Evolutionary conservation across 1,140 invertebrate genomes (phyloP).

Genomic region (Harlomillsia oculata): DNA sequence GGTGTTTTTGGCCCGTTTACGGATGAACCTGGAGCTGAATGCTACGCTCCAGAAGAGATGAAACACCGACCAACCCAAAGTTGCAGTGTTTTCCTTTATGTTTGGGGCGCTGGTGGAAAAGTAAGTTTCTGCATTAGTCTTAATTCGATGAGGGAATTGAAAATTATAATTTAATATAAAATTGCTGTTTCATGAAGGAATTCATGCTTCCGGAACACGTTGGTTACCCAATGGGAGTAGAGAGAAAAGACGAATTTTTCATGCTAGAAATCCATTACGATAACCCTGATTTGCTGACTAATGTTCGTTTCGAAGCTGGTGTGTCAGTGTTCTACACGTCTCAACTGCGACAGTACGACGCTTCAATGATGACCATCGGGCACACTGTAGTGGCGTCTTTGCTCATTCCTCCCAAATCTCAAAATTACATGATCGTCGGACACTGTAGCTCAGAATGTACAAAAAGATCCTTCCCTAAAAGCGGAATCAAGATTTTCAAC

Average conservation of each 20-base stretch:
- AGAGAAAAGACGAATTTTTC: slow-evolving; percentile 22
- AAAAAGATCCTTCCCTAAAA: slow-evolving; percentile 60
- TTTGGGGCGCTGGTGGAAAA: slow-evolving; percentile 27
- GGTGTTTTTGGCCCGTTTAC: slow-evolving; percentile 18
- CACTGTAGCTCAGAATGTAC: slow-evolving; percentile 72
- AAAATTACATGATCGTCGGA: slow-evolving; percentile 43
- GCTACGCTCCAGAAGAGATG: slow-evolving; percentile 20
- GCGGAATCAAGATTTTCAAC: slow-evolving; percentile 68
- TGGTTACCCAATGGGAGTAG: slow-evolving; percentile 24
- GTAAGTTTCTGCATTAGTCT: background rate
- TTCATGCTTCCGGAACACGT: slow-evolving; percentile 26
- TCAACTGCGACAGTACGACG: slow-evolving; percentile 44
- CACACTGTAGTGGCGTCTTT: slow-evolving; percentile 23
- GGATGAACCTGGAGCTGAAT: slow-evolving; percentile 21
- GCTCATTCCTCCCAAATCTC: slow-evolving; percentile 24
- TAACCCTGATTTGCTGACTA: slow-evolving; percentile 47
- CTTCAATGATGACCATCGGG: slow-evolving; percentile 29
- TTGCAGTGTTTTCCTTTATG: slow-evolving; percentile 19
- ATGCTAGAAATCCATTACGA: slow-evolving; percentile 55
- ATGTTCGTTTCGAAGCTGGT: slow-evolving; percentile 56
- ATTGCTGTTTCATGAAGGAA: slow-evolving; percentile 10
- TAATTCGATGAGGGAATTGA: background rate
- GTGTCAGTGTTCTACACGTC: slow-evolving; percentile 57
- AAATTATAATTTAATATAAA: background rate
- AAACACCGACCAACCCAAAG: slow-evolving; percentile 12